Base-by-base conservation (phyloP, 2,113 vertebrate species). In the Polypterus senegalus region DNA sequence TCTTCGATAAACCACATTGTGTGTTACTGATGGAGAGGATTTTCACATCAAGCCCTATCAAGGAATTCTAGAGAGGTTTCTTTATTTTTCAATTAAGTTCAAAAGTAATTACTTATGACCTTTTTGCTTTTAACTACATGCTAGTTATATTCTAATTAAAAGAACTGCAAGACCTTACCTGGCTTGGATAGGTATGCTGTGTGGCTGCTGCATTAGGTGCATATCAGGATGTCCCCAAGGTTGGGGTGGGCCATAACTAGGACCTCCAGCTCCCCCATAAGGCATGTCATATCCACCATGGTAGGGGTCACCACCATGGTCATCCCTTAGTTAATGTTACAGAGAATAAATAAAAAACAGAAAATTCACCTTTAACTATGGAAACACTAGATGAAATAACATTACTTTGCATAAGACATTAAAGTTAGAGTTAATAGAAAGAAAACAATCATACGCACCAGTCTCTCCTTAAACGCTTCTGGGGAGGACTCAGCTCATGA, bases 391-490 rank as follows among this genome's bases (percentile, higher is more conserved):
- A 27, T 27, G 27, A 27, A 27, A 27, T 27, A 27, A 27, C 27
- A 27, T 27, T 27, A 27, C 1, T 27, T 27, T 27, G 27, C 27
- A 1, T 2, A 27, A 27, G 27, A 27, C 27, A 27, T 27, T 27
- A 1, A 27, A 27, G 27, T 27, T 27, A 27, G 4, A n/a, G n/a
- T 46, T 3, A 1, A 9, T 63, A 11, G 54, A 47, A 9, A 59
- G 6, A 2, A 5, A 44, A 63, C 4, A 8, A 7, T 7, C 27
- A 1, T 9, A 63, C 81, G 82, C 71, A 95, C 92, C 92, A 95
- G 75, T 95, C 92, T 70, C 92, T 80, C 62, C 92, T 83, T 89
- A 95, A 91, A 65, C 92, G 92, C 66, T 95, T 95, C 72, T 91
- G 91, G 1, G 93, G 92, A 0, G 92, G 91, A 63, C 91, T 93